These are phyloP conservation scores for Potorous gilbertii DNA, from an alignment of 2,797 vertebrate genomes.

Conservation along the genomic window DNA sequence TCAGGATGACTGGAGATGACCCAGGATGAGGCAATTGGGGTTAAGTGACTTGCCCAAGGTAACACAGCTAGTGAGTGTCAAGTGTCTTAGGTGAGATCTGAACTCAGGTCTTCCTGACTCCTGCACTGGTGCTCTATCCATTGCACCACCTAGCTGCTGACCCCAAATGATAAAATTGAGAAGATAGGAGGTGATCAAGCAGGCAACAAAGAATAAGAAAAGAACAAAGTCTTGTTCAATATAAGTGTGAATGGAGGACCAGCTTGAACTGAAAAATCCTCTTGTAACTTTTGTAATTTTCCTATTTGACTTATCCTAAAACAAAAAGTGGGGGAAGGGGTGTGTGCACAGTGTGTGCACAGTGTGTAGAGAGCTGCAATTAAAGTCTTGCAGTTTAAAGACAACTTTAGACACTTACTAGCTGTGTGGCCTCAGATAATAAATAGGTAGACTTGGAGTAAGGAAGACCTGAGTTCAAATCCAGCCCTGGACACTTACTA, in stretches of 20 bases:
- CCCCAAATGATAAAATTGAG: neutral
- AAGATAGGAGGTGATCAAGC: neutral
- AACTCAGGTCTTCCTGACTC: no score
- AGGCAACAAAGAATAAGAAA: neutral
- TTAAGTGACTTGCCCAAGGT: no score
- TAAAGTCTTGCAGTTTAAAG: neutral
- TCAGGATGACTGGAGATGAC: no score
- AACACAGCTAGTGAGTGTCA: no score
- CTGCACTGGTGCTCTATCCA: no score
- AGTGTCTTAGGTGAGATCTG: no score
- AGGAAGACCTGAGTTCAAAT: neutral
- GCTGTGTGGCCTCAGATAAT: neutral
- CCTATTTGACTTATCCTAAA: neutral
- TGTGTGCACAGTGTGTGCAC: no score
- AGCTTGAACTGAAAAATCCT: neutral
- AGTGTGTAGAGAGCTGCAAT: neutral
- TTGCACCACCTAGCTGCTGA: no score
- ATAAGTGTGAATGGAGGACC: neutral
- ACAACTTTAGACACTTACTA: neutral
- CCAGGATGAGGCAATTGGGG: no score
- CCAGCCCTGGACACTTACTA: neutral
- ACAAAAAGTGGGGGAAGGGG: neutral
- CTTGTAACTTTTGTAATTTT: no score
- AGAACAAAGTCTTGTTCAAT: neutral
- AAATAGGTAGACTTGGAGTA: neutral